phyloP scores from a whole-genome alignment of 1,140 invertebrate species.

The Danaus melanippus region DNA sequence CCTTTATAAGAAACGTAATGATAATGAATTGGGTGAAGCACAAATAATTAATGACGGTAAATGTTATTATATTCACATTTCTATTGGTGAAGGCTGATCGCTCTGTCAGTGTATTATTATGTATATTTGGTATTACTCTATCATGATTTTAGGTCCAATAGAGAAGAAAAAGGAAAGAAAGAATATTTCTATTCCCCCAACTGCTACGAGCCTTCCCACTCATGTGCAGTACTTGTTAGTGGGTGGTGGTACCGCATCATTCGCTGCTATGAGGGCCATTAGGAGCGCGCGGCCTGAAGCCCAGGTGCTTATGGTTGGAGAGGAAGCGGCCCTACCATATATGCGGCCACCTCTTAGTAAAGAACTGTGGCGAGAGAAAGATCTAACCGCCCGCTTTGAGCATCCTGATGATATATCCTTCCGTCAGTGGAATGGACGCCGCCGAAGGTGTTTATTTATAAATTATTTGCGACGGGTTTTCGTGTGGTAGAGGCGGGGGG shows the following conservation, averaged over 20 bases:
- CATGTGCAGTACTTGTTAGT: slow-evolving; percentile 56
- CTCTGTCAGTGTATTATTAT: too few species aligned
- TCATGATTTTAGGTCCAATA: too few species aligned
- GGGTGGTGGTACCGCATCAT: slow-evolving; percentile 54
- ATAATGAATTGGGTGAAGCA: too few species aligned
- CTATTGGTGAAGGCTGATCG: too few species aligned
- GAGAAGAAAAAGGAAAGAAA: too few species aligned
- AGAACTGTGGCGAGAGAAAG: slow-evolving; percentile 39
- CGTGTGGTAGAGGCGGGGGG: too few species aligned
- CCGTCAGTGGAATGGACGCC: slow-evolving; percentile 36
- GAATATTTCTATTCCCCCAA: slow-evolving; percentile 10
- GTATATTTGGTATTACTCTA: too few species aligned
- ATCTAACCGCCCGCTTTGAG: slow-evolving; percentile 24
- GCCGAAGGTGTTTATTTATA: slow-evolving; percentile 12
- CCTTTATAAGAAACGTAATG: too few species aligned
- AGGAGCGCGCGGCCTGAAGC: slow-evolving; percentile 47
- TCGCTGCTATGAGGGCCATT: slow-evolving; percentile 52
- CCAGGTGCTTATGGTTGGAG: slow-evolving; percentile 31
- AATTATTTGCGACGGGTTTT: too few species aligned
- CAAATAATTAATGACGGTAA: too few species aligned
- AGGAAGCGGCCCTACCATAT: slow-evolving; percentile 46
- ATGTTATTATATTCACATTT: too few species aligned
- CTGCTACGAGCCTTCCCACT: slow-evolving; percentile 18
- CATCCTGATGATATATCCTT: slow-evolving; percentile 23
- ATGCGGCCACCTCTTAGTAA: slow-evolving; percentile 51